Evolutionary conservation across 2,113 vertebrate species (phyloP).

Genomic region (Gobius niger): DNA sequence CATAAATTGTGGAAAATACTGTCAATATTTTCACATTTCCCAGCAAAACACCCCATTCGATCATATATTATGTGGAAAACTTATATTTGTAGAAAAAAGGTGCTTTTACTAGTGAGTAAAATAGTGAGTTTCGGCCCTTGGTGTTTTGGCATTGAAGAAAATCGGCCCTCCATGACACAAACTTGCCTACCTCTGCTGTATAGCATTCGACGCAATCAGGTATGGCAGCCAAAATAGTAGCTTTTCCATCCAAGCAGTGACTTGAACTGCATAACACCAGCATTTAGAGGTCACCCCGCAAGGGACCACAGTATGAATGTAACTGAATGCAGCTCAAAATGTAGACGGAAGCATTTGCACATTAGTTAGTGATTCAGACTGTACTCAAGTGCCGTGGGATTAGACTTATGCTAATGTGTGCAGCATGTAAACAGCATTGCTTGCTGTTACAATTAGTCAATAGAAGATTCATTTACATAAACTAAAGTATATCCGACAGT

Average conservation of each 20-base stretch:
- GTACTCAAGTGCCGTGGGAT: constrained; percentile 5
- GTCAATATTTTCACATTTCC: too few species aligned
- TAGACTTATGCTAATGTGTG: constrained; percentile 4
- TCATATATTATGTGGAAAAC: too few species aligned
- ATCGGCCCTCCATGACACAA: too few species aligned
- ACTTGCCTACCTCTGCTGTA: too few species aligned
- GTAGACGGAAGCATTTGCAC: not conserved
- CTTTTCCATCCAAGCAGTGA: not conserved
- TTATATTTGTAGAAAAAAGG: too few species aligned
- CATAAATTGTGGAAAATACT: too few species aligned
- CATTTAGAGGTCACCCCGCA: not conserved
- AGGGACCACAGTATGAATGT: constrained; percentile 1
- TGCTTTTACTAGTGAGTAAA: too few species aligned
- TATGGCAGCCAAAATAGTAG: not conserved
- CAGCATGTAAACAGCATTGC: constrained; percentile 5
- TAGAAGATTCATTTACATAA: constrained; percentile 1
- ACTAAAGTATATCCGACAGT: constrained; percentile 1
- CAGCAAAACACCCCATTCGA: too few species aligned
- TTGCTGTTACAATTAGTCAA: constrained; percentile 10
- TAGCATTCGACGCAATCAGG: not conserved
- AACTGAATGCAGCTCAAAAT: not conserved
- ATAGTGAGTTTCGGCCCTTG: too few species aligned
- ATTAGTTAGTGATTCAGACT: not conserved
- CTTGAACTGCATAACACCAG: not conserved
- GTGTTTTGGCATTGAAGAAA: too few species aligned